phyloP scores from a whole-genome alignment of 2,888 invertebrate species.

The Hybos culiciformis region DNA sequence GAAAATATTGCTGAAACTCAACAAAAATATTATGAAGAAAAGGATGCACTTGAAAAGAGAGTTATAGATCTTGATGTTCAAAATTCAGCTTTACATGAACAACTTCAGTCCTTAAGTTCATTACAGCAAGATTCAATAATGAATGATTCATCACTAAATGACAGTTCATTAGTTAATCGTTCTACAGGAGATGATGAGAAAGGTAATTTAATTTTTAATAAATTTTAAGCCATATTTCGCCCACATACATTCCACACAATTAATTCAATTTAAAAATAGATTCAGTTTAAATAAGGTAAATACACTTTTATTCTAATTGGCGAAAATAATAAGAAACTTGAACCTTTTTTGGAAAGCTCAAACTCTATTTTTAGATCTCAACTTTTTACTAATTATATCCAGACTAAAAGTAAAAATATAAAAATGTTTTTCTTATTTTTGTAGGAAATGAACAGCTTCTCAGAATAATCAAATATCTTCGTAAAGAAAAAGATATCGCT shows the following conservation, averaged over 20 bases:
- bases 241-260: too few relatives aligned
- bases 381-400: too few relatives aligned
- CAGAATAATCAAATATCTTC: conserved; percentile 73
- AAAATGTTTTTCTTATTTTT: too few relatives aligned
- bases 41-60: conserved; percentile 50
- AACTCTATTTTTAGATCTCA: too few relatives aligned
- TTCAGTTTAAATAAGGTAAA: too few relatives aligned
- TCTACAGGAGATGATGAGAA: conserved; percentile 59
- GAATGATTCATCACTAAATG: conserved; percentile 40
- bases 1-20: conserved; percentile 47
- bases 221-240: too few relatives aligned
- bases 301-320: too few relatives aligned
- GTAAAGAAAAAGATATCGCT: conserved; percentile 83
- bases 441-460: conserved; percentile 61
- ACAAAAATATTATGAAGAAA: conserved; percentile 47
- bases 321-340: too few relatives aligned
- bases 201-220: too few relatives aligned
- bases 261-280: too few relatives aligned
- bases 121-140: conserved; percentile 34
- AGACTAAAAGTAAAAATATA: too few relatives aligned
- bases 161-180: conserved; percentile 39
- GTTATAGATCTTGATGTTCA: conserved; percentile 63
- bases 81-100: conserved; percentile 68
- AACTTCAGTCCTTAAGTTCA: conserved; percentile 67
- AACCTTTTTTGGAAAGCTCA: too few relatives aligned